phyloP scores from a whole-genome alignment of 2,113 vertebrate species.

The Corvus cornix region DNA sequence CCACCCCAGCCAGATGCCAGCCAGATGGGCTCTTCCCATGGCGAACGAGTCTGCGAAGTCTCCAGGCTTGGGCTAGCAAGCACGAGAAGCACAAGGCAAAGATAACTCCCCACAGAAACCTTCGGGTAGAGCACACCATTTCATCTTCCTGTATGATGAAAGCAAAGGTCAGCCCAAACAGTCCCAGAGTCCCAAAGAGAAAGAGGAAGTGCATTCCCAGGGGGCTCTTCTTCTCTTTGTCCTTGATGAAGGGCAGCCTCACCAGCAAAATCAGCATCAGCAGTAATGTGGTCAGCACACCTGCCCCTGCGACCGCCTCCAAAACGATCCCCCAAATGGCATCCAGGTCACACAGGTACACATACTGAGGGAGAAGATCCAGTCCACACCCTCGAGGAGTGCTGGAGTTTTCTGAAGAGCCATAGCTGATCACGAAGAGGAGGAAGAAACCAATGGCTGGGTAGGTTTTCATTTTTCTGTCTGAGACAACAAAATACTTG shows the following conservation, averaged over 20 bases:
- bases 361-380: conserved; percentile 86
- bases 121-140: conserved; percentile 82
- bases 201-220: conserved; percentile 90
- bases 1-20: conserved; percentile 84
- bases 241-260: conserved; percentile 87
- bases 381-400: conserved; percentile 88
- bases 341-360: conserved; percentile 93
- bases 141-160: conserved; percentile 93
- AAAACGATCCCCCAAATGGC: conserved; percentile 93
- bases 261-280: conserved; percentile 87
- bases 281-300: conserved; percentile 83
- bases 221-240: conserved; percentile 89
- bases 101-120: conserved; percentile 91
- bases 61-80: conserved; percentile 88
- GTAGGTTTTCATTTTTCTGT: conserved; percentile 77
- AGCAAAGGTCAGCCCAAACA: conserved; percentile 91
- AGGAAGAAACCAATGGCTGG: conserved; percentile 78
- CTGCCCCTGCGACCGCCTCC: conserved; percentile 85
- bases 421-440: conserved; percentile 75
- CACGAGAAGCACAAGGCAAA: conserved; percentile 94
- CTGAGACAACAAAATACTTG: conserved; percentile 15
- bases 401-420: conserved; percentile 75
- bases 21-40: conserved; percentile 86
- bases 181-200: conserved; percentile 86
- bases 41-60: conserved; percentile 83